Evolutionary conservation across 2,113 vertebrate genomes (phyloP), one percentile per base, ranked within the genome.

Genomic region (Petaurus breviceps): DNA sequence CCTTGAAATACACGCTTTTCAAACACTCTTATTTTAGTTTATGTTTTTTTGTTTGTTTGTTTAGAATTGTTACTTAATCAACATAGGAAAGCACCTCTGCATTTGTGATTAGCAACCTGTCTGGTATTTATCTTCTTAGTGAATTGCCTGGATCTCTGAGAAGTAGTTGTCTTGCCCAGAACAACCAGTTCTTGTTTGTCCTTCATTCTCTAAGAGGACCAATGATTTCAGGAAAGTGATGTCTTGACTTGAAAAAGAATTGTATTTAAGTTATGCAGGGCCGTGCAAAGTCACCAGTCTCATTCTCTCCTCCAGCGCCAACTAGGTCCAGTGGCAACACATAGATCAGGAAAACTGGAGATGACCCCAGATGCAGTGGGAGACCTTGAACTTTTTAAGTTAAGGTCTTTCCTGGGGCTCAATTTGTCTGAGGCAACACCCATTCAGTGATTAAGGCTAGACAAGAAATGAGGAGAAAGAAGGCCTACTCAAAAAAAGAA

Each of bases 1-100:
- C 90, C 90, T n/a, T 37, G 61, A 96, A 92, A 84, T 84, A 43
- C n/a, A 84, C 68, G n/a, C 61, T 77, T 77, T n/a, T 77, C 37
- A n/a, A 77, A 68, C 31, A 68, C 31, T 7, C 37, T 68, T 68
- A n/a, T n/a, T 77, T 77, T n/a, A 77, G 61, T n/a, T 68, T n/a
- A 8, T 6, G 14, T 16, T 77, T 4, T n/a, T 77, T 77, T 77
- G 37, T 37, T 61, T 55, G n/a, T 43, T 43, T 22, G 68, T 84
- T n/a, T 84, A 84, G n/a, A 84, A 14, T 77, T 77, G 14, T 84
- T 84, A 43, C 43, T 84, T 84, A 84, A 43, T 43, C 19, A 43
- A 43, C n/a, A 23, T 43, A 22, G 19, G 68, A 84, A 43, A 84
- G 7, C 8, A 43, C n/a, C n/a, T 84, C 16, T 84, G 7, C 16